Conservation (phyloP, 2,113 vertebrate genomes). For the Hystrix cristata region DNA sequence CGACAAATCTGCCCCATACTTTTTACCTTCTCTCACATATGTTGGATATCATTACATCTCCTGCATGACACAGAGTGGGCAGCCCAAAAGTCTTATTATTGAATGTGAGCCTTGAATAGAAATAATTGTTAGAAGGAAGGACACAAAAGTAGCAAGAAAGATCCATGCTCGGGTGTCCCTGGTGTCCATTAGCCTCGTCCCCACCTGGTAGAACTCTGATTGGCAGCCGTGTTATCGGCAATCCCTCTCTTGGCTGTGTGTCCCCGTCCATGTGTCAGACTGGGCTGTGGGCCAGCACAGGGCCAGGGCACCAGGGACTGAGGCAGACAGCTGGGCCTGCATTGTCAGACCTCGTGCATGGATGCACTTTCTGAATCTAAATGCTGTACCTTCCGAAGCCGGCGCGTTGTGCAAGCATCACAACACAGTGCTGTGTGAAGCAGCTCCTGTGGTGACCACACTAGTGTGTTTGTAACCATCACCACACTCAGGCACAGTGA, state of each 20-base stretch:
- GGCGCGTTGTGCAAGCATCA: fast-evolving
- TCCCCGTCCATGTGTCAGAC: neutral
- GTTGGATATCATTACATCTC: neutral
- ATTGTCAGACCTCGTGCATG: neutral
- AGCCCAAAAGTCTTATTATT: neutral
- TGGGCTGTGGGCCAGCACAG: neutral
- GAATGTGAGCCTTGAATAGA: neutral
- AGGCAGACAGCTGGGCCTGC: neutral
- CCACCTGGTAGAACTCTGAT: fast-evolving
- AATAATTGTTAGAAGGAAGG: neutral
- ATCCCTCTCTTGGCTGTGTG: neutral
- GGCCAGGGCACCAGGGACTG: neutral
- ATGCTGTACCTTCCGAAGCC: neutral
- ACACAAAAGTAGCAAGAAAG: neutral
- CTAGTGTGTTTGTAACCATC: fast-evolving
- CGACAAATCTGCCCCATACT: neutral
- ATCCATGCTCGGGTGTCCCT: fast-evolving
- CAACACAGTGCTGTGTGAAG: fast-evolving
- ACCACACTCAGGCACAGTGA: fast-evolving
- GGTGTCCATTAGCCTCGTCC: neutral
- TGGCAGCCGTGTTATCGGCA: neutral
- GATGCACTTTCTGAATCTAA: neutral
- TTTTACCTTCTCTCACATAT: neutral
- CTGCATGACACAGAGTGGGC: neutral
- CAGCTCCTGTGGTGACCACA: fast-evolving